Evolutionary conservation across 2,797 vertebrate genomes (phyloP), one percentile per base, ranked within the genome.

Genomic region (Tenualosa ilisha): DNA sequence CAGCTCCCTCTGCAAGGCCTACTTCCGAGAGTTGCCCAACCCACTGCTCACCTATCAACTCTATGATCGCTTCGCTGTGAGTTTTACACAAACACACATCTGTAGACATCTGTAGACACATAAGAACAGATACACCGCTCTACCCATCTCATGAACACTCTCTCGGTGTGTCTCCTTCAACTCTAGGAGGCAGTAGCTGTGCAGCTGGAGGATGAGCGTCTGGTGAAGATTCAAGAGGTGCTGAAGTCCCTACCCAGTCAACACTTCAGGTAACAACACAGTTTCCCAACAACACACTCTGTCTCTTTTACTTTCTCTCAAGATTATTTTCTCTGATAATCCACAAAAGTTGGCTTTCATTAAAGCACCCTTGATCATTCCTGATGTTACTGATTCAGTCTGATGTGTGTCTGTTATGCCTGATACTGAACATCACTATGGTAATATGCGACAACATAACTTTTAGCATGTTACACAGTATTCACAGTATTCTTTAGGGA

Each of bases 11-110:
- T 98, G 97, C 89, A 99, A 99, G 89, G 97, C 97, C 0, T 99
- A 99, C 43, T 99, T 98, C 96, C 92, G 98, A 83, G 97, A 99
- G 89, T 95, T 99, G 83, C 98, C 98, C 0, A 97, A 99, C 90
- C 98, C 97, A 0, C 95, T 99, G 87, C 97, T 99, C 92, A 99
- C 97, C 0, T 99, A 98, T 89, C 96, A 97, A 92, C 97, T 99
- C 81, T 99, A 99, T 0, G 97, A 98, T 94, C 97, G 97, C 90
- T 99, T 99, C 24, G 97, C 98, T 56, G 97, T 97, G 92, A 95
- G 97, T 96, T 31, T 43, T 26, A 68, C 54, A 56, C 54, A 20
- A 31, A 6, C 54, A 56, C 17, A 1, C 1, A 5, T 22, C 9
- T 31, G 2, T 65, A 31, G 9, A 12, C 72, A 53, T 31, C 20